phyloP scores from a whole-genome alignment of 1,140 invertebrate species.

The Conus ventricosus region DNA sequence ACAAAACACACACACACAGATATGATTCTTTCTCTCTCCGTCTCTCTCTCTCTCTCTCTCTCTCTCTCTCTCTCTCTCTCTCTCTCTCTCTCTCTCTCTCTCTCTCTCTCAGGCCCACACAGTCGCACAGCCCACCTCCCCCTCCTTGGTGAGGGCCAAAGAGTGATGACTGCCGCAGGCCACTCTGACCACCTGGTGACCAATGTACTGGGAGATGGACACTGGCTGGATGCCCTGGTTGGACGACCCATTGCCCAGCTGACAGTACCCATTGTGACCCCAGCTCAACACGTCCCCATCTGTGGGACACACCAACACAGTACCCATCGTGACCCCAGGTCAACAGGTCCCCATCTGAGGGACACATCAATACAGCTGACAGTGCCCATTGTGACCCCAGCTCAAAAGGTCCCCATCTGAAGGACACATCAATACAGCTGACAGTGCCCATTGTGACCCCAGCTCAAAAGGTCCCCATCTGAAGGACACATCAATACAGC shows the following conservation, averaged over 20 bases:
- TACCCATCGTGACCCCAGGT: slow-evolving; percentile 84
- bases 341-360: slow-evolving; percentile 78
- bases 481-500: background rate
- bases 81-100: background rate
- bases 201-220: slow-evolving; percentile 75
- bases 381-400: slow-evolving; percentile 83
- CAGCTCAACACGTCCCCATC: slow-evolving; percentile 81
- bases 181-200: slow-evolving; percentile 76
- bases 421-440: slow-evolving; percentile 66
- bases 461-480: slow-evolving; percentile 80
- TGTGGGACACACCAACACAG: slow-evolving; percentile 56
- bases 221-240: slow-evolving; percentile 78
- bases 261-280: slow-evolving; percentile 82
- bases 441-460: slow-evolving; percentile 83
- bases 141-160: slow-evolving; percentile 79
- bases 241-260: slow-evolving; percentile 80
- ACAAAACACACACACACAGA: too few species aligned
- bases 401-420: slow-evolving; percentile 79
- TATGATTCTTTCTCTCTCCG: background rate
- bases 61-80: background rate
- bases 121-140: slow-evolving; percentile 76
- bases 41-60: background rate
- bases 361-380: slow-evolving; percentile 45
- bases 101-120: background rate
- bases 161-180: slow-evolving; percentile 83